Base-by-base conservation (phyloP, 2,797 vertebrate species). In the Pseudocheirus occidentalis region DNA sequence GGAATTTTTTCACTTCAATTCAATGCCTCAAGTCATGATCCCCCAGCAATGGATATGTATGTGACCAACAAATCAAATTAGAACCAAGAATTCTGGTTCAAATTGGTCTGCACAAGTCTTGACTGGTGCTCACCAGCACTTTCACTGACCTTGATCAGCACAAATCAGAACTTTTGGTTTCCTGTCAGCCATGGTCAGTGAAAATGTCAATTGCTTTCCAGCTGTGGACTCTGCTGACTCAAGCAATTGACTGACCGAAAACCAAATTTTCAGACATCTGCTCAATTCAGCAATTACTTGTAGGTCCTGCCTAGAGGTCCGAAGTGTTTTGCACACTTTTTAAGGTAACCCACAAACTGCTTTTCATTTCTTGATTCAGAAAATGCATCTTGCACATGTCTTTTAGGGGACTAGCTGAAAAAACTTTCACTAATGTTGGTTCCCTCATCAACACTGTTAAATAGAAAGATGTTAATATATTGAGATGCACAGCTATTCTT, bases 341-440 rank as follows among this genome's bases (percentile, higher is more conserved):
- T 89, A 54, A 55, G 56, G 52, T 96, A 91, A 91, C 62, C 57
- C 34, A 73, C 10, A 54, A 93, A 95, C 96, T 94, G 94, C 92
- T 81, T 97, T 95, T 95, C 95, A 92, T 97, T 95, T 97, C 90
- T 94, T 96, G 59, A n/a, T 57, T 96, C 95, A 92, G 34, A 93
- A 96, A 94, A 90, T 95, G 91, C 92, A 92, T 93, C 90, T 97
- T 97, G 94, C 62, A 0, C 73, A 59, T 24, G 56, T 11, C 40
- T 50, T 90, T 94, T 52, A 91, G 54, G 93, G 58, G 91, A 94
- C 58, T 56, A 28, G 40, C 21, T 46, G 50, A 40, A 53, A 53
- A 92, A 96, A 96, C 62, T 96, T 46, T 91, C 91, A 89, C 29
- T 90, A 87, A 87, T 89, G 91, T 95, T 59, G 95, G 87, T 95